phyloP scores from a whole-genome alignment of 2,888 invertebrate species.

The Hydroisotoma schaefferi region DNA sequence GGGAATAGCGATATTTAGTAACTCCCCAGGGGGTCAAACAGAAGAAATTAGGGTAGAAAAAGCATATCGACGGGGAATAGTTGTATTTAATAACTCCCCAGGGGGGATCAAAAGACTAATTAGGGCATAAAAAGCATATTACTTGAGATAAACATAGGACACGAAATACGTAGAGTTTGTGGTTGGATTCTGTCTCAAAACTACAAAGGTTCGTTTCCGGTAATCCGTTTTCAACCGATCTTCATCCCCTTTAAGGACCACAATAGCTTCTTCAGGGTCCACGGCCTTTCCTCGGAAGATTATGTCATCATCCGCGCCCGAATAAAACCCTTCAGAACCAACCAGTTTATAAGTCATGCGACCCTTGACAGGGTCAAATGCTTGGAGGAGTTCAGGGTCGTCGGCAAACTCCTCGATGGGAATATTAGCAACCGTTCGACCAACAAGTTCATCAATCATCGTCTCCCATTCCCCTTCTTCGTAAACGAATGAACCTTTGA shows the following conservation, averaged over 20 bases:
- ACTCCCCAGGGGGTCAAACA: too few species aligned
- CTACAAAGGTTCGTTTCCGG: constrained; percentile 22
- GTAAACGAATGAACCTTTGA: neutral
- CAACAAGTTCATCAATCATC: neutral
- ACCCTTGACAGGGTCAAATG: constrained; percentile 6
- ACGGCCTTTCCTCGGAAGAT: constrained; percentile 5
- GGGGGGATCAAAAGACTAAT: too few species aligned
- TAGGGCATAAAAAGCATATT: too few species aligned
- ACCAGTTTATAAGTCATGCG: neutral
- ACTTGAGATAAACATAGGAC: constrained; percentile 19
- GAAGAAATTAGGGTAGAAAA: too few species aligned
- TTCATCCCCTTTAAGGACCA: constrained; percentile 12
- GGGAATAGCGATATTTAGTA: too few species aligned
- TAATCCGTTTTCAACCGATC: constrained; percentile 14
- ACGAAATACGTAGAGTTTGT: constrained; percentile 12
- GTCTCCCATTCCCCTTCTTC: constrained; percentile 9
- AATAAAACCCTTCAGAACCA: neutral
- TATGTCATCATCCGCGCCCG: neutral
- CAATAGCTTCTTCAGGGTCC: neutral
- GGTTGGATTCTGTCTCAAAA: constrained; percentile 20
- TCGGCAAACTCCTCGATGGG: constrained; percentile 15
- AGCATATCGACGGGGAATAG: too few species aligned
- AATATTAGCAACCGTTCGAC: neutral
- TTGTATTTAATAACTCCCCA: too few species aligned
- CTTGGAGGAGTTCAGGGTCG: constrained; percentile 11